phyloP scores from a whole-genome alignment of 2,888 invertebrate species.

The Oligia fasciuncula region DNA sequence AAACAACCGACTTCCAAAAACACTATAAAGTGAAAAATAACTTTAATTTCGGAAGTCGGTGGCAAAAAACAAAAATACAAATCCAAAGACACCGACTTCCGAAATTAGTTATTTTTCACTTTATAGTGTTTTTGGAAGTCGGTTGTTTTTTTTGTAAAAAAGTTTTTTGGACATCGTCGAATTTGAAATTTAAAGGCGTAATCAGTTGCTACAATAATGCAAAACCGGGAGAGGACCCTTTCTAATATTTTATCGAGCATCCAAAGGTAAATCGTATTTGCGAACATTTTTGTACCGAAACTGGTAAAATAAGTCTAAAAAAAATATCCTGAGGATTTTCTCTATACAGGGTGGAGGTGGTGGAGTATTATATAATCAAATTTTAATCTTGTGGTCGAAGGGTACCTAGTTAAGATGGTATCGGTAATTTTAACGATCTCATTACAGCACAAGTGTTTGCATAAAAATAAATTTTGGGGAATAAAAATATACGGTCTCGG shows the following conservation, averaged over 20 bases:
- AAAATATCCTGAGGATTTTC: conserved; percentile 19
- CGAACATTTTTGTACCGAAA: conserved; percentile 45
- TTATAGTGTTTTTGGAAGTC: too few species aligned
- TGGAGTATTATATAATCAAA: too few species aligned
- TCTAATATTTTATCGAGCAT: conserved; percentile 45
- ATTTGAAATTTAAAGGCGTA: conserved; percentile 46
- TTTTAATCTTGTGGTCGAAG: conserved; percentile 35
- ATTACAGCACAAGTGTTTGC: conserved; percentile 47
- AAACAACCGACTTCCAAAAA: too few species aligned
- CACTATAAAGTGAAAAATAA: too few species aligned
- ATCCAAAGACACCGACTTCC: too few species aligned
- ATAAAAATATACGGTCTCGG: conserved; percentile 8
- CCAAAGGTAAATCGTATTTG: conserved; percentile 46
- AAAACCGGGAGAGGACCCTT: conserved; percentile 33
- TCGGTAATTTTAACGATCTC: conserved; percentile 49
- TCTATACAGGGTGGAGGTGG: neutral
- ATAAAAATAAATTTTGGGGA: conserved; percentile 39
- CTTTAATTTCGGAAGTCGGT: too few species aligned
- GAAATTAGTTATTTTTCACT: too few species aligned
- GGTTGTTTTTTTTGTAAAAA: too few species aligned
- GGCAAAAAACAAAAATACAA: too few species aligned
- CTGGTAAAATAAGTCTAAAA: conserved; percentile 23
- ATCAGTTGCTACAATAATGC: conserved; percentile 50
- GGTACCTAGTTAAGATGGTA: conserved; percentile 37
- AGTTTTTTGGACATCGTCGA: conserved; percentile 22